Conservation (phyloP, 1,140 invertebrate genomes). For the Pachypsylla venusta region DNA sequence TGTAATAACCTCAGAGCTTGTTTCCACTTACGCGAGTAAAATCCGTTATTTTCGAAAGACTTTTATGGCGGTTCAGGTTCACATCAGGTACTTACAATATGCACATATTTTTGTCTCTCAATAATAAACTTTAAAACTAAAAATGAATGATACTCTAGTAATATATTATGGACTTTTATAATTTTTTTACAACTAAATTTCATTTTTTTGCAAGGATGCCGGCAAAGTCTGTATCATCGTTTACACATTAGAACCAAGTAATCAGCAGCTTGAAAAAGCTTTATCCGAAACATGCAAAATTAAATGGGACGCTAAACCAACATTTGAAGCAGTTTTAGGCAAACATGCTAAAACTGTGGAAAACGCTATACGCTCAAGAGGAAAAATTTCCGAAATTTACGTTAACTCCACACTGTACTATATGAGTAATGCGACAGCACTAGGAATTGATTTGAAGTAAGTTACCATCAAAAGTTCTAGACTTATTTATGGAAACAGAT, state of each 20-base stretch:
- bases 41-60: too few relatives aligned
- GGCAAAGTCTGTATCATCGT: constrained; percentile 12
- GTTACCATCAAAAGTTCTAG: too few relatives aligned
- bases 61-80: too few relatives aligned
- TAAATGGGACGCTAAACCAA: constrained; percentile 15
- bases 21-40: too few relatives aligned
- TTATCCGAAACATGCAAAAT: constrained; percentile 14
- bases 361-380: constrained; percentile 5
- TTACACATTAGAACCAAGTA: constrained; percentile 16
- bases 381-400: constrained; percentile 15
- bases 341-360: constrained; percentile 11
- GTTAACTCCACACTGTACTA: constrained; percentile 12
- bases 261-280: constrained; percentile 12
- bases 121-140: too few relatives aligned
- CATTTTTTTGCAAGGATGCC: constrained; percentile 12
- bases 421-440: constrained; percentile 11
- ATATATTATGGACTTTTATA: too few relatives aligned
- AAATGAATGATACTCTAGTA: too few relatives aligned
- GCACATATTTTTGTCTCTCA: too few relatives aligned
- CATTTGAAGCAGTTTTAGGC: constrained; percentile 19
- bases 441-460: constrained; percentile 7
- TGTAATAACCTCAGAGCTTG: too few relatives aligned
- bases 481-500: too few relatives aligned
- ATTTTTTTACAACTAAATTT: too few relatives aligned
- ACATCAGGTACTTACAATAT: too few relatives aligned